Evolutionary conservation across 2,888 invertebrate genomes (phyloP).

Genomic region (Mellilla xanthometata): DNA sequence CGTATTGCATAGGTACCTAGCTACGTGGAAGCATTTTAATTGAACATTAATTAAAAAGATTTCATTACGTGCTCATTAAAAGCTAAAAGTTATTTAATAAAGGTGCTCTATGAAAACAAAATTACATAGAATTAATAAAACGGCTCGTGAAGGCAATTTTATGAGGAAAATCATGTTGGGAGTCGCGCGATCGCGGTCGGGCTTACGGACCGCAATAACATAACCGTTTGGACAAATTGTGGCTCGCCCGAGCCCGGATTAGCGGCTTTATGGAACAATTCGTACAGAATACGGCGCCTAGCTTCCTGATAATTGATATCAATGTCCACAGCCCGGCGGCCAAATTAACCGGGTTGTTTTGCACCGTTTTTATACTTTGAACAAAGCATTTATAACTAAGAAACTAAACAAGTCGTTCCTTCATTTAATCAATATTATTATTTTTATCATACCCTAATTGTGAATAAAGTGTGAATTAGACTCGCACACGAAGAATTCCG

Average conservation of each 20-base stretch:
- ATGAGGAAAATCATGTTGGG: slow-evolving; percentile 66
- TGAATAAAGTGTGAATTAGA: too few species aligned
- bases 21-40: neutral
- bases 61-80: slow-evolving; percentile 2
- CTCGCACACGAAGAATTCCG: too few species aligned
- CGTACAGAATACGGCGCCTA: slow-evolving; percentile 57
- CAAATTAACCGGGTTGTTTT: slow-evolving; percentile 55
- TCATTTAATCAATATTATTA: too few species aligned
- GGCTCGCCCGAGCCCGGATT: slow-evolving; percentile 68
- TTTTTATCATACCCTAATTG: too few species aligned
- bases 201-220: slow-evolving; percentile 78
- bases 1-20: too few species aligned
- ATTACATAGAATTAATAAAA: slow-evolving; percentile 44
- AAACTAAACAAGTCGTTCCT: too few species aligned
- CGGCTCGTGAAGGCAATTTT: slow-evolving; percentile 53
- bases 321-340: slow-evolving; percentile 62
- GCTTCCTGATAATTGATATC: slow-evolving; percentile 77
- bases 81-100: slow-evolving; percentile 16
- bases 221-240: slow-evolving; percentile 81
- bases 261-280: slow-evolving; percentile 77
- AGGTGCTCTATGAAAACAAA: slow-evolving; percentile 20
- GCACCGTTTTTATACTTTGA: too few species aligned
- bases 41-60: slow-evolving; percentile 5
- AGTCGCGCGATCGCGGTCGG: slow-evolving; percentile 51
- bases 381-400: too few species aligned